phyloP scores from a whole-genome alignment of 2,113 vertebrate species.

The Gila orcuttii region DNA sequence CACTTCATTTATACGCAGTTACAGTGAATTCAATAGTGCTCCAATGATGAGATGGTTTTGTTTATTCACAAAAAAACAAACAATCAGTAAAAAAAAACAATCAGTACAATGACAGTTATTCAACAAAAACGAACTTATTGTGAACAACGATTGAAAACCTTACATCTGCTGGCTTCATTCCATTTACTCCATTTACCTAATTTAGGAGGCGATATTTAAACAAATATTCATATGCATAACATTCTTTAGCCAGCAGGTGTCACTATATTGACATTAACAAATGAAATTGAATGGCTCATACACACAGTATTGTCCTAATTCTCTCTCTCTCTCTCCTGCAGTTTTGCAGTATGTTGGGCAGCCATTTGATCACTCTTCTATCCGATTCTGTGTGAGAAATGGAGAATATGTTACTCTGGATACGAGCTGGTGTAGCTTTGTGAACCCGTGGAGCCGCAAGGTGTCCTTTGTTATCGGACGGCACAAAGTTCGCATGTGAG shows the following conservation, averaged over 20 bases:
- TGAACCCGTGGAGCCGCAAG: slow-evolving; percentile 95
- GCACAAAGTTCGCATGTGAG: slow-evolving; percentile 94
- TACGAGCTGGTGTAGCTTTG: slow-evolving; percentile 96
- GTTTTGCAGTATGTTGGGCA: slow-evolving; percentile 89
- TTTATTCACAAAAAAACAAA: neutral
- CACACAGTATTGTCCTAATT: neutral
- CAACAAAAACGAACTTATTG: neutral
- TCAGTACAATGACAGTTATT: neutral
- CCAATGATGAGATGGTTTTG: neutral
- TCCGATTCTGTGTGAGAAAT: slow-evolving; percentile 88
- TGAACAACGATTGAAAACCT: neutral
- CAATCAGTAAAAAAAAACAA: neutral
- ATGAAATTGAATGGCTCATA: no score
- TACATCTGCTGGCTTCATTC: neutral
- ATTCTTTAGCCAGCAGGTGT: neutral
- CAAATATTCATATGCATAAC: neutral
- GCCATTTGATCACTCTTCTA: slow-evolving; percentile 91
- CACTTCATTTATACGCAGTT: neutral
- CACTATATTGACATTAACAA: neutral
- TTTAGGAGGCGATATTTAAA: neutral
- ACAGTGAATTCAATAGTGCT: neutral
- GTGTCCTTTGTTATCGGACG: slow-evolving; percentile 94
- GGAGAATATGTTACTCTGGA: slow-evolving; percentile 93
- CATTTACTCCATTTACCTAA: neutral
- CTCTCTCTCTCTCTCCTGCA: slow-evolving; percentile 57